phyloP scores from a whole-genome alignment of 1,140 invertebrate species.

The Macrocentrus cingulum region DNA sequence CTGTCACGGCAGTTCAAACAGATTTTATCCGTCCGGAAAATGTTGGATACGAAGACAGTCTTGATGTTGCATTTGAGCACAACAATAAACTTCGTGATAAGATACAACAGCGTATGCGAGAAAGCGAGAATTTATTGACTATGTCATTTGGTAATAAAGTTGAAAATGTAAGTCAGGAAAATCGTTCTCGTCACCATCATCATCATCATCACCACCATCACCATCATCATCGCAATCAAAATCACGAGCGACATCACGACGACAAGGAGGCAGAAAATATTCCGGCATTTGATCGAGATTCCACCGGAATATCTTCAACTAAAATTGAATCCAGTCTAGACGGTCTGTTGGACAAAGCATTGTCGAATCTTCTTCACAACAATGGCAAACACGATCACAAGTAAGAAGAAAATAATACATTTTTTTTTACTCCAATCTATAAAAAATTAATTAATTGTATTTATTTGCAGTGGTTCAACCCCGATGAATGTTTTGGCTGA shows the following conservation, averaged over 20 bases:
- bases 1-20: conserved; percentile 43
- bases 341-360: conserved; percentile 49
- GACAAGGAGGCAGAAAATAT: conserved; percentile 12
- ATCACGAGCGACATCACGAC: conserved; percentile 5
- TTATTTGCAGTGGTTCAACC: conserved; percentile 46
- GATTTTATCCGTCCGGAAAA: conserved; percentile 37
- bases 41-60: conserved; percentile 52
- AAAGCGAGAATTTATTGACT: conserved; percentile 52
- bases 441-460: conserved; percentile 8
- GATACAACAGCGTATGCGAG: conserved; percentile 55
- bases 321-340: conserved; percentile 46
- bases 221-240: conserved; percentile 20
- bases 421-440: conserved; percentile 2
- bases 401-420: conserved; percentile 36
- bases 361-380: conserved; percentile 52
- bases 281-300: not conserved
- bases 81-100: conserved; percentile 56
- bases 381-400: conserved; percentile 55
- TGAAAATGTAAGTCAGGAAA: conserved; percentile 11
- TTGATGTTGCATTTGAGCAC: conserved; percentile 56
- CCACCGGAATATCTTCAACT: conserved; percentile 30
- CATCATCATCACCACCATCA: conserved; percentile 21
- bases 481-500: conserved; percentile 57
- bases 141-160: conserved; percentile 45
- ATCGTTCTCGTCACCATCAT: conserved; percentile 23